Percentiles rank a stretch among this genome's conserved stretches.
These are phyloP conservation scores for Staurois parvus DNA, from an alignment of 2,797 vertebrate species.

Conservation along the genomic window DNA sequence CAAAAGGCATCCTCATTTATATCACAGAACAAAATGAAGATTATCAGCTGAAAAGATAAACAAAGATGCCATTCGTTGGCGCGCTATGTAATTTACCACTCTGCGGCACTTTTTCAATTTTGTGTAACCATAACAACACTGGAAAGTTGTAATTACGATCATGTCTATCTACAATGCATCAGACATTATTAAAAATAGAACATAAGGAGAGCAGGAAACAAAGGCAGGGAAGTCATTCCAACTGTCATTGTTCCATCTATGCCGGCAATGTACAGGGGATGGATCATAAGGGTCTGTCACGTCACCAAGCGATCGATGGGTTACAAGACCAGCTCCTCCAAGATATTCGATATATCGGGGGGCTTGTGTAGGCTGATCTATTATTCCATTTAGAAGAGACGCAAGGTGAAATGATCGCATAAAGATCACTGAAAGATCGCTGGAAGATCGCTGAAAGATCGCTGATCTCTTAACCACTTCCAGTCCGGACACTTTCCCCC, in stretches of 20 bases:
- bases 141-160: slow-evolving; percentile 56
- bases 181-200: slow-evolving; percentile 57
- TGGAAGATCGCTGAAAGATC: too few relatives aligned
- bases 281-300: neutral
- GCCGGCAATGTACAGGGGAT: neutral
- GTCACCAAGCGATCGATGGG: neutral
- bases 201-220: slow-evolving; percentile 1
- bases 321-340: neutral
- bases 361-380: too few relatives aligned
- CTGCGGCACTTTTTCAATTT: slow-evolving; percentile 40
- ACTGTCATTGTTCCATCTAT: slow-evolving; percentile 24
- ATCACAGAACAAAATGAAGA: slow-evolving; percentile 16
- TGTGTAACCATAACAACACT: slow-evolving; percentile 58
- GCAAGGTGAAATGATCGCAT: too few relatives aligned
- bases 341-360: too few relatives aligned
- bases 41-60: slow-evolving; percentile 41
- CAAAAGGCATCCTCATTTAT: slow-evolving; percentile 7
- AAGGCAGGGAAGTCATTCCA: slow-evolving; percentile 16
- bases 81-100: slow-evolving; percentile 51
- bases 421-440: too few relatives aligned
- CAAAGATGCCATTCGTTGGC: slow-evolving; percentile 2
- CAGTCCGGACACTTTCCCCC: too few relatives aligned
- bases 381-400: too few relatives aligned
- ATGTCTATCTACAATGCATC: slow-evolving; percentile 43
- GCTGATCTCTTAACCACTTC: too few relatives aligned